These are phyloP conservation scores for Acleris cristana DNA, from an alignment of 2,888 invertebrate species.

Conservation along the genomic window DNA sequence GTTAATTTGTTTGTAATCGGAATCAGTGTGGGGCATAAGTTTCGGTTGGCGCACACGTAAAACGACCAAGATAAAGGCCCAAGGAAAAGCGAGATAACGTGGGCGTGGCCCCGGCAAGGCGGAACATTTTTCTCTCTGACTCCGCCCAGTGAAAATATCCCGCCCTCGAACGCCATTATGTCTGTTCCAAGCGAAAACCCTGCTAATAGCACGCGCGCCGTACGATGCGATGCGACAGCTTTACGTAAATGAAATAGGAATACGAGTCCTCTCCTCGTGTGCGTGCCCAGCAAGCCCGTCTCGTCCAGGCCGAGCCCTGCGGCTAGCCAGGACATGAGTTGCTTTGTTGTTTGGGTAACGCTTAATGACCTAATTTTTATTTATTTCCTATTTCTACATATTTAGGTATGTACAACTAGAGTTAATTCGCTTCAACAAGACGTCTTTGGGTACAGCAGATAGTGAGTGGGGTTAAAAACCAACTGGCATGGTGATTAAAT, in stretches of 20 bases:
- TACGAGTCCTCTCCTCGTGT: neutral
- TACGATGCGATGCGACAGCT: neutral
- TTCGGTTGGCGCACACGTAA: conserved; percentile 44
- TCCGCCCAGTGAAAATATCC: conserved; percentile 75
- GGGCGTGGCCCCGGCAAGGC: conserved; percentile 76
- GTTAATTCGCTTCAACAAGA: no score
- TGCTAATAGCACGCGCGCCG: conserved; percentile 1
- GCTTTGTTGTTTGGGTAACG: neutral
- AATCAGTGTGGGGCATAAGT: conserved; percentile 3
- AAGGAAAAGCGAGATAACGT: conserved; percentile 55
- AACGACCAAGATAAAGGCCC: conserved; percentile 59
- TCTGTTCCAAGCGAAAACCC: conserved; percentile 46
- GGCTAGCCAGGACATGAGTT: no score
- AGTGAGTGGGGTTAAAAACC: no score
- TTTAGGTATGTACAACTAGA: no score
- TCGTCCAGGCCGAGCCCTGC: no score
- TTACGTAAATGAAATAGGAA: neutral
- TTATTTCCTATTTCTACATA: no score
- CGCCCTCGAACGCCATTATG: conserved; percentile 66
- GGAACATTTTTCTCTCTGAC: conserved; percentile 73
- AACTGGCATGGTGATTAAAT: no score
- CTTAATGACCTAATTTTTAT: no score
- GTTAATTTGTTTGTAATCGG: no score
- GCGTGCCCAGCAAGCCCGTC: no score
- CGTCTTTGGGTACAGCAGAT: no score